Evolutionary conservation across 2,888 invertebrate species (phyloP).

Genomic region (Graphium colonna): DNA sequence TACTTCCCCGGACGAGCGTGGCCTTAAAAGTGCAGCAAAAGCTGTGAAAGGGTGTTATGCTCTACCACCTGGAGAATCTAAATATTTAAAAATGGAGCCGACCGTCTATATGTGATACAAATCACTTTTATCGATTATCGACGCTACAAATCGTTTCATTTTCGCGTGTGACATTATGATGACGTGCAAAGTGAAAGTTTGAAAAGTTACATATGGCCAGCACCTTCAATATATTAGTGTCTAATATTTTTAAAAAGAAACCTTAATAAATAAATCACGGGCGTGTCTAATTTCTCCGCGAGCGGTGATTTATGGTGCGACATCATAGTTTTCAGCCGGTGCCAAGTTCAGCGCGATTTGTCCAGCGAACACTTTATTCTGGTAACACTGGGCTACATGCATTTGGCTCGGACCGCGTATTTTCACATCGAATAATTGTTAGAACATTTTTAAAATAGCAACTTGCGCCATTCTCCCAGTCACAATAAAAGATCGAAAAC

Average conservation of each 20-base stretch:
- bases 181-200: conserved; percentile 1
- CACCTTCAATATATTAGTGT: background rate
- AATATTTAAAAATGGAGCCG: background rate
- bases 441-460: conserved; percentile 11
- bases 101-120: background rate
- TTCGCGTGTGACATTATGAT: no score
- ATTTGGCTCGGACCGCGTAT: conserved; percentile 28
- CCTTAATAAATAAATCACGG: conserved; percentile 16
- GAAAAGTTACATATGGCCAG: background rate
- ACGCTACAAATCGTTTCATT: no score
- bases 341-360: conserved; percentile 34
- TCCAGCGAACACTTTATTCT: conserved; percentile 29
- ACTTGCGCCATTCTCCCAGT: background rate
- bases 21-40: no score
- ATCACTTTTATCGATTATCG: no score
- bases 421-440: conserved; percentile 28
- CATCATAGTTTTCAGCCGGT: conserved; percentile 23
- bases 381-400: conserved; percentile 27
- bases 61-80: no score
- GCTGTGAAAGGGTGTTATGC: no score
- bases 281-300: conserved; percentile 20
- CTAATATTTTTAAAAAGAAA: conserved; percentile 16
- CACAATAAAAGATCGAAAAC: background rate
- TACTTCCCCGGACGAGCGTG: no score
- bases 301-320: conserved; percentile 21